phyloP scores from a whole-genome alignment of 2,888 invertebrate genomes.

The Morpho achilles region DNA sequence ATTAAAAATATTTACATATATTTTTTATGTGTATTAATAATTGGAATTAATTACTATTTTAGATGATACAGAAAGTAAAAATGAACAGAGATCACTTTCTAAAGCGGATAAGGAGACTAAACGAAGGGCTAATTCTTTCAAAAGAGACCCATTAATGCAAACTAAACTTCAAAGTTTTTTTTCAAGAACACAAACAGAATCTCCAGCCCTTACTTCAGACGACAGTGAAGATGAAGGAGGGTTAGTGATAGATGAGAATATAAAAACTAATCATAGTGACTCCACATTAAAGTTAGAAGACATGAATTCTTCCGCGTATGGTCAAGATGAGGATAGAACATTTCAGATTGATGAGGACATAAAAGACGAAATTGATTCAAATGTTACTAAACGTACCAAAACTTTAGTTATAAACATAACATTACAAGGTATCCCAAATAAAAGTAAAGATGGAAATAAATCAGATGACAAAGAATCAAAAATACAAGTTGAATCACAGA shows the following conservation, averaged over 20 bases:
- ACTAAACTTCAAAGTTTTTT: conserved; percentile 69
- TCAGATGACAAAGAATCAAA: conserved; percentile 24
- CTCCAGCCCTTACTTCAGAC: conserved; percentile 38
- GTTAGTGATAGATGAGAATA: conserved; percentile 54
- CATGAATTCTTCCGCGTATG: conserved; percentile 28
- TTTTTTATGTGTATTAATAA: background rate
- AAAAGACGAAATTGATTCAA: conserved; percentile 17
- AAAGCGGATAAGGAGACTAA: conserved; percentile 68
- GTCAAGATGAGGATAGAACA: conserved; percentile 45
- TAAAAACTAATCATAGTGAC: conserved; percentile 35
- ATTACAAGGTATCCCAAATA: conserved; percentile 56
- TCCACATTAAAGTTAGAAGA: conserved; percentile 43
- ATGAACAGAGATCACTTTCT: conserved; percentile 47
- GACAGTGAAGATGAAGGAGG: conserved; percentile 51
- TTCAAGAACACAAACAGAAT: conserved; percentile 47
- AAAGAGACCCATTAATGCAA: conserved; percentile 69
- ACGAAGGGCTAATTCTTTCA: conserved; percentile 68
- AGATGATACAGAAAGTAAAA: conserved; percentile 41
- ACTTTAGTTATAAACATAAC: conserved; percentile 68
- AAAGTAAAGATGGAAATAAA: conserved; percentile 29
- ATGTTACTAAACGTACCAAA: conserved; percentile 36
- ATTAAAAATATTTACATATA: background rate
- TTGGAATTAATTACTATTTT: conserved; percentile 21
- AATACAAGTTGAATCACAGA: conserved; percentile 24
- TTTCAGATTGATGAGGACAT: conserved; percentile 41